Evolutionary conservation across 2,888 invertebrate species (phyloP), one percentile per base, ranked within the genome.

Genomic region (Drosophila rellima): DNA sequence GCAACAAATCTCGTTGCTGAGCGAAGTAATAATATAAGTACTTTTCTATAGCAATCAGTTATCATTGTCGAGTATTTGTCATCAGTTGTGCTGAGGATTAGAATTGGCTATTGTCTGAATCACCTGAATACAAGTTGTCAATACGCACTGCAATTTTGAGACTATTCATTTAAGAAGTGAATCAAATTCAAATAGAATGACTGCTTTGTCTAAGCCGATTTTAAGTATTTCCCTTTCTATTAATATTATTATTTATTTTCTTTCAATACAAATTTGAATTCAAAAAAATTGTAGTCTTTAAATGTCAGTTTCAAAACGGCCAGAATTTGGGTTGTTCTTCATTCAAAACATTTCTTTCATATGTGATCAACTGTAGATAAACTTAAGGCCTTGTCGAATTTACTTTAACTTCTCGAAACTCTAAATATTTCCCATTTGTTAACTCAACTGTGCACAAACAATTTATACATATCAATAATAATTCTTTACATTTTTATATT

Each of bases 361-460:
- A 5, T 33, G 13, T 31, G 3, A 11, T 2, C 3, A 3, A 2
- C 3, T 3, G 3, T 11, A 13, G 3, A 11, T 13, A 2, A 5
- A 13, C n/a, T 13, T 1, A 1, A 13, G 4, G 1, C 8, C 29
- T 29, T 29, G 1, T 2, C 2, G 10, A 29, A 29, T 10, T 10
- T 10, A 13, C 11, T 40, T 40, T 39, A 17, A 2, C 8, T n/a
- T 45, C 15, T 26, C n/a, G 3, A 45, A 1, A 40, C 3, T 10
- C 13, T 42, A 11, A 11, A 8, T 39, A 15, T 17, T 44, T 33
- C 59, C 51, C 55, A 48, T 13, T 20, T 44, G 2, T 10, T 11
- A 26, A 51, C 64, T 65, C 75, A 72, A 68, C n/a, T 76, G 76
- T 76, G 80, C 80, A 72, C 77, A 68, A 51, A 60, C 51, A 18